Evolutionary conservation across 2,797 vertebrate species (phyloP).

Genomic region (Chloroceryle amazona): DNA sequence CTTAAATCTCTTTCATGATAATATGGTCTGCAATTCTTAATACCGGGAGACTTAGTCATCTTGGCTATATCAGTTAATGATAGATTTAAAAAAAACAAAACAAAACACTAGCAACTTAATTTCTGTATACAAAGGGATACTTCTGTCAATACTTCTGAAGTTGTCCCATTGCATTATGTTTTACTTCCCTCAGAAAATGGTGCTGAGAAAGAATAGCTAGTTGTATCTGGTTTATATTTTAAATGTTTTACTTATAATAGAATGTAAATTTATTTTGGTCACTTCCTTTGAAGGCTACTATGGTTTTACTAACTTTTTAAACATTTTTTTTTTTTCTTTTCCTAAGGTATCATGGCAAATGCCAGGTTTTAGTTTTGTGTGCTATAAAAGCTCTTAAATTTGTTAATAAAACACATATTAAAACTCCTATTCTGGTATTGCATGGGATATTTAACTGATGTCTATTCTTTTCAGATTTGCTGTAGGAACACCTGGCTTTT

Average conservation of each 20-base stretch:
- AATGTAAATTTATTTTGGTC: not conserved
- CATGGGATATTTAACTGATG: conserved; percentile 45
- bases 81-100: not conserved
- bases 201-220: not conserved
- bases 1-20: conserved; percentile 8
- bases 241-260: not conserved
- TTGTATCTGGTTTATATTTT: not conserved
- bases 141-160: conserved; percentile 15
- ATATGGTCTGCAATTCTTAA: conserved; percentile 11
- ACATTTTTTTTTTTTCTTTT: not conserved
- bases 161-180: not conserved
- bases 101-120: not conserved
- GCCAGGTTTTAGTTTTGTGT: not conserved
- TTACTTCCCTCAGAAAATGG: conserved; percentile 35
- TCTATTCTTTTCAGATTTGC: conserved; percentile 46
- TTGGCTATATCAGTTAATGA: conserved; percentile 20
- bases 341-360: not conserved
- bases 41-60: not conserved
- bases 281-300: not conserved
- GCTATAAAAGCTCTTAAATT: not conserved
- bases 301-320: not conserved
- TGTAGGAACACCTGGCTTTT: conserved; percentile 69
- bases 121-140: conserved; percentile 3
- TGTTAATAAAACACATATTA: not conserved
- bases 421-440: not conserved